Evolutionary conservation across 2,888 invertebrate species (phyloP).

Genomic region (Meandrusa payeni): DNA sequence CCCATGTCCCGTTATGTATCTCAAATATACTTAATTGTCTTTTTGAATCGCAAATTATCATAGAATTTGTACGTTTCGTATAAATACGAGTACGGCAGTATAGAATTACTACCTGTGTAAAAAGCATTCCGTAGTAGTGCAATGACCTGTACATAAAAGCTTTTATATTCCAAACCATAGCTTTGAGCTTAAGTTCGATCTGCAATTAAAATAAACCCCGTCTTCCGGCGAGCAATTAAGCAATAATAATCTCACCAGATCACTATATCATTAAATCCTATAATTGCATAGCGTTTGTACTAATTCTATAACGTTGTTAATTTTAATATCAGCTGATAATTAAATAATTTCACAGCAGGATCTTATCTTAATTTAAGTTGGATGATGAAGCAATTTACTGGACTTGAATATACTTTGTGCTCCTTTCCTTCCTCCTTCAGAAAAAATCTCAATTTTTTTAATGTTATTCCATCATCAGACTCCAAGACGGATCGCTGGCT

Average conservation of each 20-base stretch:
- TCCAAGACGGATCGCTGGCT: no score
- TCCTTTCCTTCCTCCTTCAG: no score
- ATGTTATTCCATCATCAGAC: no score
- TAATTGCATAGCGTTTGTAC: slow-evolving; percentile 12
- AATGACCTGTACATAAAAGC: slow-evolving; percentile 4
- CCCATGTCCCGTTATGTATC: no score
- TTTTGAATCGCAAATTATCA: no score
- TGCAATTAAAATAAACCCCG: slow-evolving; percentile 15
- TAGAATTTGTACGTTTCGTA: no score
- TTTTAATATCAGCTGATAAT: background rate
- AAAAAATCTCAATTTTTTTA: no score
- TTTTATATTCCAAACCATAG: slow-evolving; percentile 6
- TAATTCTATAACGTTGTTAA: slow-evolving; percentile 6
- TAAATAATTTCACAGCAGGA: background rate
- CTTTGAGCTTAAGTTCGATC: slow-evolving; percentile 6
- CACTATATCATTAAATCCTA: slow-evolving; percentile 1
- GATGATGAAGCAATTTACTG: background rate
- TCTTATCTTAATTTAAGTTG: background rate
- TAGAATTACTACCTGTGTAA: no score
- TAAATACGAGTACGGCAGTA: no score
- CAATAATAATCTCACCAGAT: slow-evolving; percentile 5
- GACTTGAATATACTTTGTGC: no score
- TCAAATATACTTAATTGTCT: no score
- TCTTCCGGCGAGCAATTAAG: slow-evolving; percentile 14
- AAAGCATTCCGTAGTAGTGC: slow-evolving; percentile 4